phyloP scores from a whole-genome alignment of 2,888 invertebrate genomes.

The Drosophila prolongata region DNA sequence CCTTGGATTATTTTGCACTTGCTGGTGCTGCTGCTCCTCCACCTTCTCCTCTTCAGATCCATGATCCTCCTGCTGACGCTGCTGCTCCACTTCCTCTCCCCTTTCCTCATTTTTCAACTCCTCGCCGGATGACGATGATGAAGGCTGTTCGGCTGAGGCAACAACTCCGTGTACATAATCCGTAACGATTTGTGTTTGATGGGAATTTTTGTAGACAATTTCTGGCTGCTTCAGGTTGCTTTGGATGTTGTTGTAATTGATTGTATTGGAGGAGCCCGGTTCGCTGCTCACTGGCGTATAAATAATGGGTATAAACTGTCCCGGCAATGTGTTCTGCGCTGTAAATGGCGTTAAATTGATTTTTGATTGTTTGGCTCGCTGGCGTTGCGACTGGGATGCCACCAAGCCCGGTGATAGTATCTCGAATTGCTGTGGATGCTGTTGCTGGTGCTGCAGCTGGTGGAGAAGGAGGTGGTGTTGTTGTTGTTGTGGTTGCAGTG shows the following conservation, averaged over 20 bases:
- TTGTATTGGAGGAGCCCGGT: constrained; percentile 54
- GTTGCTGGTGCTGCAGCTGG: constrained; percentile 39
- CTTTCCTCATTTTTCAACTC: constrained; percentile 30
- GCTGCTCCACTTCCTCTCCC: constrained; percentile 11
- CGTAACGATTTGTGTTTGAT: constrained; percentile 72
- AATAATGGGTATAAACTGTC: constrained; percentile 86
- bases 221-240: constrained; percentile 52
- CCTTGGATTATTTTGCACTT: constrained; percentile 50
- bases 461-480: constrained; percentile 46
- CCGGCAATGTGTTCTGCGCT: constrained; percentile 86
- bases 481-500: constrained; percentile 48
- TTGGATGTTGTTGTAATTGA: constrained; percentile 66
- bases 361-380: constrained; percentile 82
- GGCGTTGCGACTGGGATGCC: constrained; percentile 58
- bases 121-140: constrained; percentile 22
- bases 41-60: constrained; percentile 24
- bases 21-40: constrained; percentile 42
- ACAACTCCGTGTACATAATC: constrained; percentile 62
- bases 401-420: constrained; percentile 53
- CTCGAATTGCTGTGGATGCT: constrained; percentile 58
- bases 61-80: constrained; percentile 31
- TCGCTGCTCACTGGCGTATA: constrained; percentile 81
- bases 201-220: constrained; percentile 72
- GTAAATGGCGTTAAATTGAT: constrained; percentile 86
- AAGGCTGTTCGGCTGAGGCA: constrained; percentile 45